phyloP scores from a whole-genome alignment of 1,140 invertebrate genomes.

The Cylas formicarius region DNA sequence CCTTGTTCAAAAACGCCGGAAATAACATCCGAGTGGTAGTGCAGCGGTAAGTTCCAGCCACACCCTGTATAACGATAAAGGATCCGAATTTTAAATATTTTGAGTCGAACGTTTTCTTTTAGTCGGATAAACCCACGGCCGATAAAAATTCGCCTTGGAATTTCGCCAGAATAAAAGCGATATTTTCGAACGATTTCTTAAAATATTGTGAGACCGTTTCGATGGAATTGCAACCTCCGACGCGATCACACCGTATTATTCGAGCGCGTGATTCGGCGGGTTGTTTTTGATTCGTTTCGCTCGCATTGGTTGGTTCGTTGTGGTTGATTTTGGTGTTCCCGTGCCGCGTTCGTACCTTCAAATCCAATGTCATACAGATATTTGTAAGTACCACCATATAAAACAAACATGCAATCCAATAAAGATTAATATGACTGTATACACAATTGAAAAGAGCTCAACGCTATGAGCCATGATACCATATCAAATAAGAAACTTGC shows the following conservation, averaged over 20 bases:
- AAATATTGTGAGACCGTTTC: conserved; percentile 18
- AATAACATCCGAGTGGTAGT: conserved; percentile 58
- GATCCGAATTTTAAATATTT: no score
- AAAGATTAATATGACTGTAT: no score
- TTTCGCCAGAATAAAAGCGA: conserved; percentile 12
- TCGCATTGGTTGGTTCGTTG: neutral
- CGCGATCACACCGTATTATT: neutral
- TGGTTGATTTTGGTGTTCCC: neutral
- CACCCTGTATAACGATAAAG: no score
- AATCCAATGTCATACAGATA: no score
- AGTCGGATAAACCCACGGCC: neutral
- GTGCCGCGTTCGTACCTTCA: conserved; percentile 18
- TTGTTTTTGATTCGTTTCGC: conserved; percentile 10
- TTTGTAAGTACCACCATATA: conserved; percentile 23
- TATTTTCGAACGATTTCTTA: conserved; percentile 15
- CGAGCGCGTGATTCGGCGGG: neutral
- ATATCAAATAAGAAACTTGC: no score
- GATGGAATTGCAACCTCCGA: conserved; percentile 8
- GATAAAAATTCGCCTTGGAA: conserved; percentile 10
- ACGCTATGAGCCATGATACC: no score
- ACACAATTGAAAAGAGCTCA: no score
- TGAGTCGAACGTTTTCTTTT: no score
- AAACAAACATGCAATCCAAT: no score
- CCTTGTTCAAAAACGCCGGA: conserved; percentile 74
- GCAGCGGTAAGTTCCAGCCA: conserved; percentile 59